Base-by-base conservation (phyloP, 2,797 vertebrate species). In the Sciaenops ocellatus region DNA sequence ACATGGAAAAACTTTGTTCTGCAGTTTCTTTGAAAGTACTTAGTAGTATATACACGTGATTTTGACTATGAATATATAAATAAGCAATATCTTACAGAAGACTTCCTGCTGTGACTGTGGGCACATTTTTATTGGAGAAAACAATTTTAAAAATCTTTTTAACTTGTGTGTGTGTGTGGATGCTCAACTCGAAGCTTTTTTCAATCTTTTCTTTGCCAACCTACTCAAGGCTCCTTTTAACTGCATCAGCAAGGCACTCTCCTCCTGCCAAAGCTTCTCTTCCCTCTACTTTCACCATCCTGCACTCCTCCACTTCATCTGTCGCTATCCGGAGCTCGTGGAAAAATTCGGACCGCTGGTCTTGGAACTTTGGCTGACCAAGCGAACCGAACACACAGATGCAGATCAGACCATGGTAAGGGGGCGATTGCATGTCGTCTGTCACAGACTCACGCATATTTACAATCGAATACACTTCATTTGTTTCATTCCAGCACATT, bases 271-370 rank as follows among this genome's bases (percentile, higher is more conserved):
- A 44, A 95, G 93, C 76, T 88, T 98, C 85, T 93, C 89, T 22
- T 92, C 92, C 41, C 83, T 97, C 78, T 98, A 97, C 78, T 88
- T 93, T 60, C 97, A 97, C 86, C 96, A 97, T 82, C 94, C 96
- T 2, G 89, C 95, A 6, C 89, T 98, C 61, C 95, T 98, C 89
- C 96, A 92, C 88, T 96, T 99, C 84, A 95, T 98, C 87, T 96
- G 96, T 76, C 69, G 20, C 22, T 97, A 97, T 85, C 93, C 95
- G 7, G 96, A 96, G 68, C 91, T 99, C 67, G 93, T 94, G 69
- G 95, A 97, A 57, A 95, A 83, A 73, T 97, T 96, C 83, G 97
- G 97, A 20, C 69, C 89, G 9, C 44, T 69, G 4, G 86, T 96
- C 46, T 89, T 99, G 71, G 95, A 96, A 2, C 94, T 96, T 59